Evolutionary conservation across 2,797 vertebrate species (phyloP).

Genomic region (Bufotes viridis): DNA sequence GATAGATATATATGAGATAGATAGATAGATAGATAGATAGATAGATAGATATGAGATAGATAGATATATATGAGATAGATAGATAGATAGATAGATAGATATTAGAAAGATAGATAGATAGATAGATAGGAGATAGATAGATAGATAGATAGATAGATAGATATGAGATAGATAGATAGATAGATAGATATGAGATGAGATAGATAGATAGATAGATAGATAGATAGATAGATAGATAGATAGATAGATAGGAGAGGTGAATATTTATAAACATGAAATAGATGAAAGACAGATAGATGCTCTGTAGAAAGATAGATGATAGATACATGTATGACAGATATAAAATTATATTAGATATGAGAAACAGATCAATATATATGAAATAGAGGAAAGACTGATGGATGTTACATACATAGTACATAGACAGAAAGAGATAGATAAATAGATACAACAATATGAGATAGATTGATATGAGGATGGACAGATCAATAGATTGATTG

Average conservation of each 20-base stretch:
- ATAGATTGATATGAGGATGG: not conserved
- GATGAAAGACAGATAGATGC: not conserved
- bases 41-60: conserved; percentile 5
- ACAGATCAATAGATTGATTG: no score
- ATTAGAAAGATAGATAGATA: conserved; percentile 25
- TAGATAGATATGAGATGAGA: not conserved
- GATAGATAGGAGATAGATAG: conserved; percentile 10
- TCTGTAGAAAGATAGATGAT: not conserved
- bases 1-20: conserved; percentile 12
- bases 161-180: not conserved
- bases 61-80: conserved; percentile 2
- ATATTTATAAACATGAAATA: no score
- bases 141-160: conserved; percentile 11
- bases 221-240: not conserved
- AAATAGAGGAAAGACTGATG: not conserved
- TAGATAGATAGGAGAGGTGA: not conserved
- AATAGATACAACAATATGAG: not conserved
- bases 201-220: not conserved
- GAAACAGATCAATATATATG: not conserved
- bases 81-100: conserved; percentile 5
- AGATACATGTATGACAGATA: not conserved
- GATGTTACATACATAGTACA: no score
- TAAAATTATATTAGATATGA: no score
- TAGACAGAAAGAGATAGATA: not conserved
- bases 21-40: conserved; percentile 30